phyloP scores from a whole-genome alignment of 2,797 vertebrate genomes.

The Gymnothorax reevesii region DNA sequence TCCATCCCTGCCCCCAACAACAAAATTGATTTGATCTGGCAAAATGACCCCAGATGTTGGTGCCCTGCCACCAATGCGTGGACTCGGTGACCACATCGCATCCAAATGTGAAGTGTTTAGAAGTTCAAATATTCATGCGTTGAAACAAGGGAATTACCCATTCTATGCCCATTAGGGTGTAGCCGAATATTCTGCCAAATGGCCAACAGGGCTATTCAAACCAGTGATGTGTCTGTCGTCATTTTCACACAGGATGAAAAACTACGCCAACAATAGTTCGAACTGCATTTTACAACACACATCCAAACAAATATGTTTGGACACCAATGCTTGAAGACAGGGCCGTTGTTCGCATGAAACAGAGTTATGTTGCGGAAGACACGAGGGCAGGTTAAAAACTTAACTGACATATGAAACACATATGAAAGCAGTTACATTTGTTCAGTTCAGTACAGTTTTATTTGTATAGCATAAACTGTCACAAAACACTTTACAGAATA shows the following conservation, averaged over 20 bases:
- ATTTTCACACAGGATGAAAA: slow-evolving; percentile 60
- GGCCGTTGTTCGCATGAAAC: too few relatives aligned
- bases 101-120: slow-evolving; percentile 65
- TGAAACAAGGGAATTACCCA: background rate
- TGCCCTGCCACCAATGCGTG: slow-evolving; percentile 60
- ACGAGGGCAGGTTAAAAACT: background rate
- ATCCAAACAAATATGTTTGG: background rate
- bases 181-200: background rate
- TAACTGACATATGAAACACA: background rate
- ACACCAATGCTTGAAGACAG: background rate
- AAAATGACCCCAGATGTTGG: slow-evolving; percentile 70
- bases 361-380: background rate
- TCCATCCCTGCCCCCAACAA: background rate
- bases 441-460: too few relatives aligned
- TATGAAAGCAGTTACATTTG: background rate
- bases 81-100: slow-evolving; percentile 68
- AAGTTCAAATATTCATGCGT: slow-evolving; percentile 26
- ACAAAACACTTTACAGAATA: too few relatives aligned
- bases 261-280: background rate
- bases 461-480: too few relatives aligned
- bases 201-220: too few relatives aligned
- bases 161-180: background rate
- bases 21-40: slow-evolving; percentile 53
- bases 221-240: slow-evolving; percentile 38
- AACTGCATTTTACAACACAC: background rate